Percentiles rank a stretch among this genome's conserved stretches.
Evolutionary conservation across 2,113 vertebrate genomes (phyloP).

Genomic region (Cricetomys ansorgei): DNA sequence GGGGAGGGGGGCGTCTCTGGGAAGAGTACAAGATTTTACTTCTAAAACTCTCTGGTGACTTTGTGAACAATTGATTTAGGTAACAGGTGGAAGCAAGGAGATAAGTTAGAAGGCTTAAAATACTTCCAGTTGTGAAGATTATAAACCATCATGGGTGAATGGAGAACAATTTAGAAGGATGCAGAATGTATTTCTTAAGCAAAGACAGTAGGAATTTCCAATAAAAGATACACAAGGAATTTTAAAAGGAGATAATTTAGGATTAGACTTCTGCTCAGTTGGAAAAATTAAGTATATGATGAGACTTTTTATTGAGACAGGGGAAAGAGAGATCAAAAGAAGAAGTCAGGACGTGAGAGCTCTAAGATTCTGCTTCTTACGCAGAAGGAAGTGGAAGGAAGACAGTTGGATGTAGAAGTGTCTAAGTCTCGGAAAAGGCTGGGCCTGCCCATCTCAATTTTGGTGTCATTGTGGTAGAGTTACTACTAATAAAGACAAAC

Average conservation of each 20-base stretch:
- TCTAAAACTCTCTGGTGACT: neutral
- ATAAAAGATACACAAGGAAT: slow-evolving; percentile 5
- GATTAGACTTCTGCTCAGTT: neutral
- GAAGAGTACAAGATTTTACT: neutral
- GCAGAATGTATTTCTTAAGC: neutral
- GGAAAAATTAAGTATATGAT: neutral
- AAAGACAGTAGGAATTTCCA: slow-evolving; percentile 35
- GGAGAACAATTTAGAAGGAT: slow-evolving; percentile 27
- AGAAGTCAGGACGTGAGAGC: neutral
- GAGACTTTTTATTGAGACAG: neutral
- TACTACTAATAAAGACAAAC: neutral
- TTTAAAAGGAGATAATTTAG: neutral
- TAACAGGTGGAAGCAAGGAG: slow-evolving; percentile 3
- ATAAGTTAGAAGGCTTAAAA: neutral
- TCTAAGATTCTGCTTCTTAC: neutral
- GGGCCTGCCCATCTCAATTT: neutral
- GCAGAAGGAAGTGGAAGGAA: neutral
- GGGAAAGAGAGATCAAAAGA: neutral
- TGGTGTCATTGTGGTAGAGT: neutral
- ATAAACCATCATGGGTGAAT: neutral
- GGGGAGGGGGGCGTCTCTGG: neutral
- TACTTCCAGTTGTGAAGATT: neutral
- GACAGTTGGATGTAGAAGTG: neutral
- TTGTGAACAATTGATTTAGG: slow-evolving; percentile 43
- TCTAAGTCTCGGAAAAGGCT: neutral